These are phyloP conservation scores for Todiramphus chloris DNA, from an alignment of 2,113 vertebrate genomes.

Conservation along the genomic window DNA sequence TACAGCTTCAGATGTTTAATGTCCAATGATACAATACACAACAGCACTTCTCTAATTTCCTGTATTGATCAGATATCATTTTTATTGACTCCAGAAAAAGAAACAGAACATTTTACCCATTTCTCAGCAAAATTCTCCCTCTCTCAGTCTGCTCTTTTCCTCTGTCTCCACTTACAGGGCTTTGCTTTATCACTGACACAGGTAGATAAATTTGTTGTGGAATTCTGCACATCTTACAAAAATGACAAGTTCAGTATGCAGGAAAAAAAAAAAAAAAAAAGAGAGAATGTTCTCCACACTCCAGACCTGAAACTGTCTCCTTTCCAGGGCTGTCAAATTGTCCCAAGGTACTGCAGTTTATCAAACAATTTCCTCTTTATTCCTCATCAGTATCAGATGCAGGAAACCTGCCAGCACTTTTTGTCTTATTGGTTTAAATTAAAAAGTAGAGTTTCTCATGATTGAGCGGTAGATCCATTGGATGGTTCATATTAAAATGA, in stretches of 20 bases:
- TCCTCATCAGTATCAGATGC: constrained; percentile 20
- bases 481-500: constrained; percentile 44
- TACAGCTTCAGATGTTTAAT: background rate
- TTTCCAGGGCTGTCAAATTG: background rate
- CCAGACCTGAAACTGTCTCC: background rate
- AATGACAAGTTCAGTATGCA: background rate
- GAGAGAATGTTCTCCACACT: background rate
- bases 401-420: constrained; percentile 6
- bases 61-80: background rate
- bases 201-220: background rate
- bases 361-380: constrained; percentile 23
- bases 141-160: background rate
- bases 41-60: background rate
- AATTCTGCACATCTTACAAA: background rate
- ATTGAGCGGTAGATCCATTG: background rate
- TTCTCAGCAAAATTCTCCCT: background rate
- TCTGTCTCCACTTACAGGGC: background rate
- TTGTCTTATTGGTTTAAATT: constrained; percentile 22
- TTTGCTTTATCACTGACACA: background rate
- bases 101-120: background rate
- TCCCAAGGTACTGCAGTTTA: constrained; percentile 6
- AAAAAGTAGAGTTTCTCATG: constrained; percentile 20
- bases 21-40: background rate
- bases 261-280: background rate
- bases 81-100: background rate